These are phyloP conservation scores for Galbula dea DNA, from an alignment of 2,113 vertebrate genomes.

Conservation along the genomic window DNA sequence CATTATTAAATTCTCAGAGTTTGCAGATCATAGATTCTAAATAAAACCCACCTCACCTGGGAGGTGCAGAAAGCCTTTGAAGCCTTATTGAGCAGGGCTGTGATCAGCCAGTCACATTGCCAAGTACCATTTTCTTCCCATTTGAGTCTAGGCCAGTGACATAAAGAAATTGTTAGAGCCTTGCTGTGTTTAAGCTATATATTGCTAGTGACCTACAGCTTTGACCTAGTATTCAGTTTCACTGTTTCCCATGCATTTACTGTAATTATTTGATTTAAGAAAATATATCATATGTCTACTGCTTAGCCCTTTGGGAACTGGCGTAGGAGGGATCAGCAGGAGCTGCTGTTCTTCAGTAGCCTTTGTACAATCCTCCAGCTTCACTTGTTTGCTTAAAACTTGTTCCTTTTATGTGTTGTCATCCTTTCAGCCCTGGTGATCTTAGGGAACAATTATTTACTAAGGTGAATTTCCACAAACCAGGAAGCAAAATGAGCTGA, in stretches of 20 bases:
- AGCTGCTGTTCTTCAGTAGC: conserved; percentile 46
- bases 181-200: conserved; percentile 21
- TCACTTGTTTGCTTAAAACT: conserved; percentile 38
- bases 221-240: conserved; percentile 43
- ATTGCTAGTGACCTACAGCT: conserved; percentile 47
- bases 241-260: conserved; percentile 56
- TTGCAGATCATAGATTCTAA: neutral
- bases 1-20: neutral
- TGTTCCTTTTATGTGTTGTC: conserved; percentile 14
- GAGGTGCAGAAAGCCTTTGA: neutral
- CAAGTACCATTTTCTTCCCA: neutral
- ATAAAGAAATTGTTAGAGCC: neutral
- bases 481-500: conserved; percentile 8
- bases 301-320: conserved; percentile 25
- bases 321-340: conserved; percentile 35
- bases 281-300: conserved; percentile 50
- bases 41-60: neutral
- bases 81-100: neutral
- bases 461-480: conserved; percentile 26
- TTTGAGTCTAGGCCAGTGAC: neutral
- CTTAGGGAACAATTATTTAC: conserved; percentile 22
- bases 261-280: conserved; percentile 56
- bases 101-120: accelerated
- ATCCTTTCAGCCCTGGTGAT: conserved; percentile 21
- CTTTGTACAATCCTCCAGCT: neutral